Evolutionary conservation across 2,888 invertebrate species (phyloP).

Genomic region (Nemotelus nigrinus): DNA sequence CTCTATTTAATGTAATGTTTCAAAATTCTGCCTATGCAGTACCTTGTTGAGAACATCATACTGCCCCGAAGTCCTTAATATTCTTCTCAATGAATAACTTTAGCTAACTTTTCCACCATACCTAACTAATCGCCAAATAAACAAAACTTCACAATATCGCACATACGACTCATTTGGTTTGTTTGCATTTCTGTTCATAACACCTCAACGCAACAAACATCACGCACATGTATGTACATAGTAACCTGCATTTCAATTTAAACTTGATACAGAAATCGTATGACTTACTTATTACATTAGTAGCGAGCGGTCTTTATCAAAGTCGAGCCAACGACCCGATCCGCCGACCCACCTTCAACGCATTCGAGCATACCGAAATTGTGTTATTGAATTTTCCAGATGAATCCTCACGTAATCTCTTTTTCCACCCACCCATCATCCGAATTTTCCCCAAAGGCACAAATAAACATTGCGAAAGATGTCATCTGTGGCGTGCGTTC

Average conservation of each 20-base stretch:
- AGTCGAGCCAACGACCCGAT: too few species aligned
- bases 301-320: not conserved
- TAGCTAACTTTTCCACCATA: too few species aligned
- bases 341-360: not conserved
- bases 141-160: too few species aligned
- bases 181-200: not conserved
- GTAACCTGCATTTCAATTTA: not conserved
- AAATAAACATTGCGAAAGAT: conserved; percentile 36
- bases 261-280: conserved; percentile 21
- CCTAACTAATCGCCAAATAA: too few species aligned
- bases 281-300: conserved; percentile 37
- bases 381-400: conserved; percentile 44
- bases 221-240: not conserved
- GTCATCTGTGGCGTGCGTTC: not conserved
- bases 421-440: conserved; percentile 21
- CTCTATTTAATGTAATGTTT: too few species aligned
- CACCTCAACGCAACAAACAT: conserved; percentile 11
- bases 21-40: too few species aligned
- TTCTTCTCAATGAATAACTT: too few species aligned
- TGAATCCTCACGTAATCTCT: conserved; percentile 33
- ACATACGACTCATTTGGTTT: too few species aligned
- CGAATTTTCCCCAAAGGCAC: conserved; percentile 36
- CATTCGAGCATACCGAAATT: conserved; percentile 1
- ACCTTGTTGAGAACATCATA: too few species aligned
- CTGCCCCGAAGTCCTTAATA: too few species aligned